Percentiles rank a stretch among this genome's conserved stretches.
phyloP scores from a whole-genome alignment of 2,113 vertebrate genomes.

The Egretta garzetta region DNA sequence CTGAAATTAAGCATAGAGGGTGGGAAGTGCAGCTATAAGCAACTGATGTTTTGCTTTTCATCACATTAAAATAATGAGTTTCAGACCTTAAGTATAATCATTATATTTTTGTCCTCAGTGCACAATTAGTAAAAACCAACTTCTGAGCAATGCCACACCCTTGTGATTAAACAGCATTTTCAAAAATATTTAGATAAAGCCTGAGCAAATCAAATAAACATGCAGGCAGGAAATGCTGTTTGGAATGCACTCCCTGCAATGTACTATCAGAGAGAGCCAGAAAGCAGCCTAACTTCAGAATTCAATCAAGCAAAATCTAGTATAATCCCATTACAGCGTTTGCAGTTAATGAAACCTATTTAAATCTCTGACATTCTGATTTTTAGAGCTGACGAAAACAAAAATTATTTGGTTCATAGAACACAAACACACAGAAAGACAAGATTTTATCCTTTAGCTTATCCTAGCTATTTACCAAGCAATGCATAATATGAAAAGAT shows the following conservation, averaged over 20 bases:
- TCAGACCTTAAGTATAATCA: background rate
- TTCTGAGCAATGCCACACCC: slow-evolving; percentile 70
- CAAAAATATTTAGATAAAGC: slow-evolving; percentile 62
- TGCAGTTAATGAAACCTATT: slow-evolving; percentile 74
- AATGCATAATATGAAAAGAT: slow-evolving; percentile 59
- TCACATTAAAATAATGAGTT: slow-evolving; percentile 6
- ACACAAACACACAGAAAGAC: slow-evolving; percentile 28
- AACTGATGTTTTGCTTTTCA: slow-evolving; percentile 5
- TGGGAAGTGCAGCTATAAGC: slow-evolving; percentile 37
- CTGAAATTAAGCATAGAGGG: slow-evolving; percentile 5
- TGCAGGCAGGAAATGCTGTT: slow-evolving; percentile 59
- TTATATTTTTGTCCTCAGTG: slow-evolving; percentile 1
- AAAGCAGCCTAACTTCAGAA: slow-evolving; percentile 66
- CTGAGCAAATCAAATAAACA: slow-evolving; percentile 67
- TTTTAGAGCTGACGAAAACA: slow-evolving; percentile 48
- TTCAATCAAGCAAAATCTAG: slow-evolving; percentile 77
- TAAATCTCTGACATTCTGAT: slow-evolving; percentile 70
- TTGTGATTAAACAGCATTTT: slow-evolving; percentile 52
- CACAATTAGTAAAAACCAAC: slow-evolving; percentile 52
- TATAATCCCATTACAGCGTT: slow-evolving; percentile 81
- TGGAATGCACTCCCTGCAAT: slow-evolving; percentile 36
- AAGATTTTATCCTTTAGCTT: slow-evolving; percentile 27
- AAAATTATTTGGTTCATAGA: slow-evolving; percentile 1
- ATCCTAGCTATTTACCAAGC: slow-evolving; percentile 60
- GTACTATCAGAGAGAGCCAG: slow-evolving; percentile 6